Conservation (phyloP, 2,113 vertebrate species). For the Ceyx cyanopectus region DNA sequence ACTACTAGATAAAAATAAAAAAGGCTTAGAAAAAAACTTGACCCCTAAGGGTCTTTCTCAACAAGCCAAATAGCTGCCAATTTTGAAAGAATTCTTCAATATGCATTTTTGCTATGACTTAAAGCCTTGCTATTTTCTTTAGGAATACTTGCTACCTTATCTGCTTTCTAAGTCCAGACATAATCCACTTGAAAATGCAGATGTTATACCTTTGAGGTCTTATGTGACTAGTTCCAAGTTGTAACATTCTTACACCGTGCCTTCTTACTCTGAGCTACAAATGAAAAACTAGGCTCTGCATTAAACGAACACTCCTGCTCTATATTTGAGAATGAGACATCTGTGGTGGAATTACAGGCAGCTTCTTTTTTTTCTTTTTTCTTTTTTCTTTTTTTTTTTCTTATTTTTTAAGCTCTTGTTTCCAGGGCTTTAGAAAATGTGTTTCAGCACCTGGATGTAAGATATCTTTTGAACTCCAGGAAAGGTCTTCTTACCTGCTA, state of each 20-base stretch:
- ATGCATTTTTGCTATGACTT: not conserved
- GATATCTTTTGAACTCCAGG: constrained; percentile 48
- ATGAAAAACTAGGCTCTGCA: not conserved
- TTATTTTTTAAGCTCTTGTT: constrained; percentile 57
- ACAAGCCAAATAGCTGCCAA: not conserved
- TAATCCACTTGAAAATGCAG: not conserved
- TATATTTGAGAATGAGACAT: constrained; percentile 28
- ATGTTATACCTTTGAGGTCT: constrained; percentile 18
- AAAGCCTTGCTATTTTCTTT: constrained; percentile 5
- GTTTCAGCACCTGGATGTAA: constrained; percentile 41
- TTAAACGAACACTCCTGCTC: not conserved
- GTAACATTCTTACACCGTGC: not conserved
- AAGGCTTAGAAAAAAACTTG: not conserved
- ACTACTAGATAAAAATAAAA: not conserved
- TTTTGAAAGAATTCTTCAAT: not conserved
- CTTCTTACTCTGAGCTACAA: not conserved
- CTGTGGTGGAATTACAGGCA: constrained; percentile 36
- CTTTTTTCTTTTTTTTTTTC: constrained; percentile 22
- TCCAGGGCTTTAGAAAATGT: constrained; percentile 40
- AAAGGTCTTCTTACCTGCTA: constrained; percentile 18
- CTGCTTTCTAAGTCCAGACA: not conserved
- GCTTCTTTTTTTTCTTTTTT: not conserved
- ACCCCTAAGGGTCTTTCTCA: not conserved
- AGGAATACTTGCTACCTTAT: not conserved
- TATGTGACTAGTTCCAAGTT: not conserved